A percentile compares a stretch with the other conserved stretches of the same genome.
These are phyloP conservation scores for Agrochola litura DNA, from an alignment of 2,888 invertebrate genomes.

Conservation along the genomic window DNA sequence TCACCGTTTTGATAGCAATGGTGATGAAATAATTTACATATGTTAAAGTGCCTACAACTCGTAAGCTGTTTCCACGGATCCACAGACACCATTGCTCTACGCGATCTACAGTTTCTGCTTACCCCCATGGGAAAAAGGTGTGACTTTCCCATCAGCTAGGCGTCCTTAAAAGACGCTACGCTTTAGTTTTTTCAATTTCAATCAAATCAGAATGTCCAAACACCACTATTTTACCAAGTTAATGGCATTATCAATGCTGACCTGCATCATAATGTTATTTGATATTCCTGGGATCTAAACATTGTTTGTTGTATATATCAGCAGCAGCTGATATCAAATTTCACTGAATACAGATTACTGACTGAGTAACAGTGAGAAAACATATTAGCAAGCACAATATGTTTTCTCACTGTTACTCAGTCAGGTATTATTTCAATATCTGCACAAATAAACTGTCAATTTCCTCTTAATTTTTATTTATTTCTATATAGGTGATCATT, in stretches of 20 bases:
- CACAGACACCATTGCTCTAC: background rate
- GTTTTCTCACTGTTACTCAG: background rate
- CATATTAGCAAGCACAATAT: too few species aligned
- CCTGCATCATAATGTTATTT: background rate
- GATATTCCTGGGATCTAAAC: constrained; percentile 24
- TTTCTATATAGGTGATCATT: background rate
- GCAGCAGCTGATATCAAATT: constrained; percentile 27
- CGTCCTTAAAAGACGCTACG: background rate
- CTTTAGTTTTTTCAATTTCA: background rate
- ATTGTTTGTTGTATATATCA: constrained; percentile 1
- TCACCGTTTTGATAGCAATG: background rate
- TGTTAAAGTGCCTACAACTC: background rate
- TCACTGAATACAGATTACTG: background rate
- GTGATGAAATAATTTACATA: background rate
- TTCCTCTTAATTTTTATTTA: background rate
- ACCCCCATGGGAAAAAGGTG: background rate
- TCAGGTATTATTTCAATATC: background rate
- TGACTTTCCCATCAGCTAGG: background rate
- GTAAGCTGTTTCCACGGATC: background rate
- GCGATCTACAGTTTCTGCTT: background rate
- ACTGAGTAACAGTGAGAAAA: too few species aligned
- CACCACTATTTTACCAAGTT: background rate
- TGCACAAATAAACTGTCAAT: background rate
- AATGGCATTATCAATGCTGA: background rate
- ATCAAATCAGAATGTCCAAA: background rate